Evolutionary conservation across 1,140 invertebrate species (phyloP), one percentile per base, ranked within the genome.

Genomic region (Meloidogyne hapla): DNA sequence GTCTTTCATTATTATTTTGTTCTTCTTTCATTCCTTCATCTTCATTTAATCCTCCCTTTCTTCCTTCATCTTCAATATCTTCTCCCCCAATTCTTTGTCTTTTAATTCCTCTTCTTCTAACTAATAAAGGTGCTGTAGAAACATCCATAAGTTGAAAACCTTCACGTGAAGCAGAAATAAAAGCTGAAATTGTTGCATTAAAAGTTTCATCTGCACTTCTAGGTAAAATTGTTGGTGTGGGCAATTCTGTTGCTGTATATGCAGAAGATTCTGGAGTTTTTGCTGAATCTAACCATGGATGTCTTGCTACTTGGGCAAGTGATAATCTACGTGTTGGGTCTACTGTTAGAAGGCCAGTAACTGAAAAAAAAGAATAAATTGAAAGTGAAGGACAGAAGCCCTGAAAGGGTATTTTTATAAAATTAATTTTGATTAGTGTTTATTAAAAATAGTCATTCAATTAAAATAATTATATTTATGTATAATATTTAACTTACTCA

Each of bases 251-350:
- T 56, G 38, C 70, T 40, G 12, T 76, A 15, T 69, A 83, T 63
- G 77, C 88, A 13, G 56, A 23, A 42, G 56, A 26, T 38, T 23
- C 70, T 38, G 56, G 33, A 25, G 69, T 25, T 62, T 28, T 23
- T 38, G 13, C 70, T n/a, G 70, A 83, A 81, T 87, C 85, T 45
- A 81, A 74, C 85, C 85, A 86, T n/a, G 76, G 69, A 67, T 87
- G 83, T 26, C 66, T 38, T 9, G 67, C 73, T 13, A 87, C 63
- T 25, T 92, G 91, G 15, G 82, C 80, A 86, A 94, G 91, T 33
- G 90, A 91, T 6, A 94, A 87, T 73, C 94, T 89, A 80, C 91
- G 90, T 25, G 88, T 88, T 0, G 93, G 92, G 83, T 95, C 92
- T 1, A 94, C 91, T 0, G 92, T 92, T 26, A 96, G 87, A 26